Percentiles rank a stretch among this genome's conserved stretches.
phyloP scores from a whole-genome alignment of 2,113 vertebrate species.

The Pterophyllum scalare region DNA sequence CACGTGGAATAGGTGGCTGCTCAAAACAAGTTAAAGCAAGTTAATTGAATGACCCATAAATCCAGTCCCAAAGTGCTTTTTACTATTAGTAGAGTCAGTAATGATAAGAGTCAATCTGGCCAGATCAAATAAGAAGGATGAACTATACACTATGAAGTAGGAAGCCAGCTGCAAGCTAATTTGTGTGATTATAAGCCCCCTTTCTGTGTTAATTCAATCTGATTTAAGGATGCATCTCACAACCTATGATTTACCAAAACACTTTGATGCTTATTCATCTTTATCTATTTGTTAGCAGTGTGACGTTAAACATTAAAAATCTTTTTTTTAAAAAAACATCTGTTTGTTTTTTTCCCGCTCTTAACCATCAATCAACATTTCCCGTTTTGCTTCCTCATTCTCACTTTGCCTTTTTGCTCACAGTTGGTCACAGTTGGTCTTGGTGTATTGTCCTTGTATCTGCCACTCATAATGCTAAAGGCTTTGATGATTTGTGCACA shows the following conservation, averaged over 20 bases:
- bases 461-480: background rate
- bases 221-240: background rate
- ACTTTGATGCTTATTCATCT: background rate
- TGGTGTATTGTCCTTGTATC: slow-evolving; percentile 6
- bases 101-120: background rate
- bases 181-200: background rate
- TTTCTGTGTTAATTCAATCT: background rate
- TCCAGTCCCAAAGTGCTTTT: background rate
- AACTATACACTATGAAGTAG: background rate
- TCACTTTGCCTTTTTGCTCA: slow-evolving; percentile 18
- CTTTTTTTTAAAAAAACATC: slow-evolving; percentile 1
- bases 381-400: slow-evolving; percentile 36
- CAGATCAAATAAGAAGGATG: background rate
- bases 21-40: too few relatives aligned
- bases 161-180: background rate
- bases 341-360: slow-evolving; percentile 18
- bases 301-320: background rate
- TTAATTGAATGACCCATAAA: background rate
- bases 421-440: background rate
- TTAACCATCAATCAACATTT: slow-evolving; percentile 53
- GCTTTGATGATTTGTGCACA: background rate
- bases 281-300: background rate
- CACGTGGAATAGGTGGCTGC: background rate
- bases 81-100: background rate
- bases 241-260: background rate